Conservation (phyloP, 2,797 vertebrate genomes). For the Gymnopithys bicolor region DNA sequence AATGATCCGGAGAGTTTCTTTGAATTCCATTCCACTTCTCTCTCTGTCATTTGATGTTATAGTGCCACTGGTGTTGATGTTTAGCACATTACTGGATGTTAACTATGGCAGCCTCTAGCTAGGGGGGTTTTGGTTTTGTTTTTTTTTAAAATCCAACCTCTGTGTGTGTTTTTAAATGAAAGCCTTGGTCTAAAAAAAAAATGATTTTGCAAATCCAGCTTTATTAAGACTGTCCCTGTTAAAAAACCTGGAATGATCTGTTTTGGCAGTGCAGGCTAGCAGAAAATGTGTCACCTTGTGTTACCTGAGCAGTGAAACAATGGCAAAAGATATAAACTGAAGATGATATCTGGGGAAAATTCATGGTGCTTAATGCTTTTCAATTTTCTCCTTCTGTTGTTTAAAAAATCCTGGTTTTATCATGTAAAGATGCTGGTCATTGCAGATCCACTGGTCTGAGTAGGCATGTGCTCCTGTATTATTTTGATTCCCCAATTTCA, state of each 20-base stretch:
- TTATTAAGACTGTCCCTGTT: not conserved
- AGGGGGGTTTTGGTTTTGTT: not conserved
- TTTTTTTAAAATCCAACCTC: not conserved
- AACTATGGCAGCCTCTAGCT: not conserved
- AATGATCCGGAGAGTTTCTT: not conserved
- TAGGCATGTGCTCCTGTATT: not conserved
- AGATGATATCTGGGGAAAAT: not conserved
- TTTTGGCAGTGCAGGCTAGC: not conserved
- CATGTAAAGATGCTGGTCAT: not conserved
- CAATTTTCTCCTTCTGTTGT: not conserved
- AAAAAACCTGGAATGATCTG: not conserved
- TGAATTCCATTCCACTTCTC: not conserved
- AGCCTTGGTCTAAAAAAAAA: not conserved
- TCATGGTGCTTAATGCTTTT: not conserved
- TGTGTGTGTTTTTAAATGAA: not conserved
- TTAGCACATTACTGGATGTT: rapidly evolving
- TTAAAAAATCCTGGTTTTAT: not conserved
- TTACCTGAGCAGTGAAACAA: not conserved
- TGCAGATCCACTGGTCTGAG: not conserved
- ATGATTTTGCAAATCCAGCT: not conserved
- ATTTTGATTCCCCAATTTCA: not conserved
- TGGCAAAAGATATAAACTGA: not conserved
- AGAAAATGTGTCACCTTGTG: not conserved
- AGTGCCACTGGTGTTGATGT: not conserved
- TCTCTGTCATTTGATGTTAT: not conserved